Evolutionary conservation across 64 coral and sea anemone genomes (phyloP).

Genomic region (Montipora cactus): DNA sequence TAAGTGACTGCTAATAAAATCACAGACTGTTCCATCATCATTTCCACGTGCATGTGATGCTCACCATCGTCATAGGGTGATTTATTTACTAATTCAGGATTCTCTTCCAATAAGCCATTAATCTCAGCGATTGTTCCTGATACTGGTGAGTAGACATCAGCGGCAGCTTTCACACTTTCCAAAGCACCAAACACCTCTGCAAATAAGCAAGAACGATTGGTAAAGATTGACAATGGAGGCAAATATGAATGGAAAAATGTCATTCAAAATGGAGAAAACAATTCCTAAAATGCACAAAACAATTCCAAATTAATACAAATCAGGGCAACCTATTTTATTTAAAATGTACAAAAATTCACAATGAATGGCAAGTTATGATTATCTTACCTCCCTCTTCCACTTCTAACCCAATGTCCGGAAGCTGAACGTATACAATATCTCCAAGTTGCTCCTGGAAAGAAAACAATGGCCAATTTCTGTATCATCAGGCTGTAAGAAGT

Average conservation of each 20-base stretch:
- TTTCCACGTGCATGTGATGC: background rate
- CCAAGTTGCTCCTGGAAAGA: conserved; percentile 81
- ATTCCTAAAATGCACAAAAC: too few relatives aligned
- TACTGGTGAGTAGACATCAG: conserved; percentile 85
- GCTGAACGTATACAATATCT: conserved; percentile 94
- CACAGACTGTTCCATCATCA: too few relatives aligned
- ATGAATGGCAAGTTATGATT: too few relatives aligned
- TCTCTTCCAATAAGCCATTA: conserved; percentile 65
- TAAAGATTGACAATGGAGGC: too few relatives aligned
- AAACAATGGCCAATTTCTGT: background rate
- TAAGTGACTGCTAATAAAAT: too few relatives aligned
- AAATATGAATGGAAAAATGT: too few relatives aligned
- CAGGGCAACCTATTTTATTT: too few relatives aligned
- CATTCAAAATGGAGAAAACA: too few relatives aligned
- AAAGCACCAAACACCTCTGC: conserved; percentile 86
- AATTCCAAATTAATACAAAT: too few relatives aligned
- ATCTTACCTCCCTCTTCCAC: conserved; percentile 77
- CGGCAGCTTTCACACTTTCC: conserved; percentile 97
- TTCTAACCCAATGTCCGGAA: conserved; percentile 75
- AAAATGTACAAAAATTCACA: too few relatives aligned
- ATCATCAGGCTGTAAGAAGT: too few relatives aligned
- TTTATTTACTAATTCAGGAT: conserved; percentile 83
- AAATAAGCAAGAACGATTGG: background rate
- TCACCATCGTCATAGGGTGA: conserved; percentile 90
- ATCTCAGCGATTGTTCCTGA: conserved; percentile 73